phyloP scores from a whole-genome alignment of 2,113 vertebrate genomes.

The Oreochromis aureus region DNA sequence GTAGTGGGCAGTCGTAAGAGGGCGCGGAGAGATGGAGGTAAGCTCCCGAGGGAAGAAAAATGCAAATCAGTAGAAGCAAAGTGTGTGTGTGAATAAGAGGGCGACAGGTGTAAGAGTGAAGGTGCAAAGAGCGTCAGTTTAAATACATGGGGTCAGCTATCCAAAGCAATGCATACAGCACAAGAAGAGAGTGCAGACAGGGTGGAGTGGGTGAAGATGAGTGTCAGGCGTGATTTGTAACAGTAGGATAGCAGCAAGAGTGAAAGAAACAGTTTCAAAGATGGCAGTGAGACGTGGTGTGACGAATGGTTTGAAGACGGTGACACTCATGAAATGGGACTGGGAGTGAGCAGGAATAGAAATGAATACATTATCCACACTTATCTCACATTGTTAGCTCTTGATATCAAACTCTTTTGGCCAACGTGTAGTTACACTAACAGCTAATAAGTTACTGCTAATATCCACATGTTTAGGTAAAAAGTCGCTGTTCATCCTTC shows the following conservation, averaged over 20 bases:
- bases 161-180: background rate
- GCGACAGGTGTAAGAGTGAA: background rate
- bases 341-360: background rate
- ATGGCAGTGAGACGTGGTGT: accelerated
- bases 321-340: background rate
- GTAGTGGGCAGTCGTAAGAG: background rate
- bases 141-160: background rate
- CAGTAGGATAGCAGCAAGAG: background rate
- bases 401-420: background rate
- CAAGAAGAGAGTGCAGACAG: background rate
- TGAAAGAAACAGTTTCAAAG: background rate
- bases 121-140: background rate
- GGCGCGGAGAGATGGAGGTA: background rate
- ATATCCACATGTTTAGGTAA: background rate
- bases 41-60: background rate
- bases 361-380: background rate
- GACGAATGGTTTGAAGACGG: background rate
- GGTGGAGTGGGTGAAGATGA: background rate
- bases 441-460: background rate
- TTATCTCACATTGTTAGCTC: background rate
- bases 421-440: background rate
- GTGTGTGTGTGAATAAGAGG: background rate
- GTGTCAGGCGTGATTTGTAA: background rate
- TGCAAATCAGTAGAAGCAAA: background rate
- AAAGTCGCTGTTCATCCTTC: too few species aligned